These are phyloP conservation scores for Schizaphis graminum DNA, from an alignment of 2,888 invertebrate species.

Conservation along the genomic window DNA sequence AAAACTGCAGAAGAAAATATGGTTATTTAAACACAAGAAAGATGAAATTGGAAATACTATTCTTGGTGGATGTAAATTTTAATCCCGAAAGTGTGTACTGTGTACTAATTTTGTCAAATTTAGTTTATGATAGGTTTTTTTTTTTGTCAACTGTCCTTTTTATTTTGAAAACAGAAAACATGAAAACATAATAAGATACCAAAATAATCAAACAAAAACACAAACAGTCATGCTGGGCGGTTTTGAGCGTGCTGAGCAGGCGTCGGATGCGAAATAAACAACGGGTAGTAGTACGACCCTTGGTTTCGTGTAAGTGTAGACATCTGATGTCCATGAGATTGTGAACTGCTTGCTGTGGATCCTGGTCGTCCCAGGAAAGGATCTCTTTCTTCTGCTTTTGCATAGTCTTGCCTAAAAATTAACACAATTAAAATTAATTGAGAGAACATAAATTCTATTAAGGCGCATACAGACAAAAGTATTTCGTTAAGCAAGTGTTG, in stretches of 20 bases:
- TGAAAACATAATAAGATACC: slow-evolving; percentile 65
- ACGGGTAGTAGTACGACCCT: slow-evolving; percentile 77
- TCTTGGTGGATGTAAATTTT: slow-evolving; percentile 26
- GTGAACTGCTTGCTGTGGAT: slow-evolving; percentile 75
- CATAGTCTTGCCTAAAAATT: slow-evolving; percentile 79
- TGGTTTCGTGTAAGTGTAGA: slow-evolving; percentile 74
- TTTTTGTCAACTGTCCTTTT: background rate
- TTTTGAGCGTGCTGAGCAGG: slow-evolving; percentile 66
- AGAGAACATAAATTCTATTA: background rate
- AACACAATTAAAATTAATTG: slow-evolving; percentile 46
- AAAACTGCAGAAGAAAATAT: background rate
- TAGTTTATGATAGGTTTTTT: background rate
- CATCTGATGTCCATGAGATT: slow-evolving; percentile 71
- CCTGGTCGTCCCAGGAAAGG: slow-evolving; percentile 80
- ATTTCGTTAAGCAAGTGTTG: background rate
- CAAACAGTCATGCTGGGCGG: slow-evolving; percentile 67
- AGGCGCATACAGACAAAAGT: background rate
- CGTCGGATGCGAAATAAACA: slow-evolving; percentile 67
- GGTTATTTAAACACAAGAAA: background rate
- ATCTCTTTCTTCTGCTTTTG: slow-evolving; percentile 88
- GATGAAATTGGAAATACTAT: slow-evolving; percentile 28
- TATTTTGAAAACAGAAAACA: slow-evolving; percentile 44
- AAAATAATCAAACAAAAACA: slow-evolving; percentile 66
- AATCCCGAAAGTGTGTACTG: background rate
- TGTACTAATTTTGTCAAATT: slow-evolving; percentile 14